A percentile compares a stretch with the other conserved stretches of the same genome.
These are phyloP conservation scores for Euwallacea fornicatus DNA, from an alignment of 1,140 invertebrate species.

Conservation along the genomic window DNA sequence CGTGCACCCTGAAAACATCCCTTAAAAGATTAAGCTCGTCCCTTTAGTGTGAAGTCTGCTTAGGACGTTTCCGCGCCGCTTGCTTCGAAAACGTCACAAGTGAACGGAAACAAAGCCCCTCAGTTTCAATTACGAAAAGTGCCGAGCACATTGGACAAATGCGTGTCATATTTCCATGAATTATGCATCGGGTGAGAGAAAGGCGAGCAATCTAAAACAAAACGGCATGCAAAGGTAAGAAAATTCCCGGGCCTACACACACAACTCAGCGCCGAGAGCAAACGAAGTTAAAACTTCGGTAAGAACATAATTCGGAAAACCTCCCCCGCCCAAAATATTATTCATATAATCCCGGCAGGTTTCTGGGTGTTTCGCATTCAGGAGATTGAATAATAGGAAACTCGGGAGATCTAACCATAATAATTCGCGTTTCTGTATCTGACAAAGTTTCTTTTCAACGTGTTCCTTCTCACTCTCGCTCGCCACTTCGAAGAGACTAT, in stretches of 20 bases:
- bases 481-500: slow-evolving; percentile 16
- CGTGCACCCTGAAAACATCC: no score
- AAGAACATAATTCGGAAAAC: slow-evolving; percentile 22
- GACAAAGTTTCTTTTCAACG: slow-evolving; percentile 32
- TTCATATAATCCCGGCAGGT: slow-evolving; percentile 28
- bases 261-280: no score
- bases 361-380: slow-evolving; percentile 18
- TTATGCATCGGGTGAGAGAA: not conserved
- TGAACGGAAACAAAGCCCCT: not conserved
- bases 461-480: slow-evolving; percentile 1
- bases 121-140: slow-evolving; percentile 2
- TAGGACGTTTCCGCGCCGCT: not conserved
- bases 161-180: not conserved
- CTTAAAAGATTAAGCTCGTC: no score
- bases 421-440: slow-evolving; percentile 32
- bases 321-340: slow-evolving; percentile 24
- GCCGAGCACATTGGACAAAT: not conserved
- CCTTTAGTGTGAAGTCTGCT: no score
- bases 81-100: not conserved
- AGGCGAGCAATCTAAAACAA: no score
- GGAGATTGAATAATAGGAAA: slow-evolving; percentile 31
- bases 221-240: no score
- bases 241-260: no score
- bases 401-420: slow-evolving; percentile 30
- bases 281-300: slow-evolving; percentile 14